These are phyloP conservation scores for Corythornis madagascariensis DNA, from an alignment of 2,113 vertebrate species.

Conservation along the genomic window DNA sequence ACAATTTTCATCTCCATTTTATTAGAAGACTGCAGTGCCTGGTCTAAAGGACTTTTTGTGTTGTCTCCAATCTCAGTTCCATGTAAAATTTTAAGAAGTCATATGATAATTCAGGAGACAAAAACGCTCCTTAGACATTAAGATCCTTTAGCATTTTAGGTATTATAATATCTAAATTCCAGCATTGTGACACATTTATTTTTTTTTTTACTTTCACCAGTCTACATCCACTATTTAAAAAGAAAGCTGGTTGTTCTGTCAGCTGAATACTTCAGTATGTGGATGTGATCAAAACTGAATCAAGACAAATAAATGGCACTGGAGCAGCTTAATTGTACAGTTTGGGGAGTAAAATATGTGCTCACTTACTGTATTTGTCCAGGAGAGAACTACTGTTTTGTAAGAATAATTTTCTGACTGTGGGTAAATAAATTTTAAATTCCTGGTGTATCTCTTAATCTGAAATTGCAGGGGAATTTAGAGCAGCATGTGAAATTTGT, in stretches of 20 bases:
- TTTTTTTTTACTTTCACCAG: neutral
- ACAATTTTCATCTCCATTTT: neutral
- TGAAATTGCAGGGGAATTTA: conserved; percentile 3
- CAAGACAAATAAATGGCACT: neutral
- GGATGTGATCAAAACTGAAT: neutral
- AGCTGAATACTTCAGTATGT: neutral
- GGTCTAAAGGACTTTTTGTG: neutral
- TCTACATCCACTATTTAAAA: neutral
- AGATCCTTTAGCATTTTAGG: neutral
- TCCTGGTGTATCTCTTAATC: neutral
- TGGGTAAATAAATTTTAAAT: neutral
- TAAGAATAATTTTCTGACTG: neutral
- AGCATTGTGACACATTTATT: neutral
- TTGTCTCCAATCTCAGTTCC: neutral
- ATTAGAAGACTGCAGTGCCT: neutral
- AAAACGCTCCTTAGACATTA: neutral
- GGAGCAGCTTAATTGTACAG: neutral
- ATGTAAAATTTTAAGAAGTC: neutral
- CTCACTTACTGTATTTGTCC: neutral
- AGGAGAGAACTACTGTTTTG: neutral
- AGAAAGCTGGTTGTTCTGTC: neutral
- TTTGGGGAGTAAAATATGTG: neutral
- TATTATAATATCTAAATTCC: neutral
- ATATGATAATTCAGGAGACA: neutral
- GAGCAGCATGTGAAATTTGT: neutral